These are phyloP conservation scores for Ochropleura leucogaster DNA, from an alignment of 2,888 invertebrate genomes.

Conservation along the genomic window DNA sequence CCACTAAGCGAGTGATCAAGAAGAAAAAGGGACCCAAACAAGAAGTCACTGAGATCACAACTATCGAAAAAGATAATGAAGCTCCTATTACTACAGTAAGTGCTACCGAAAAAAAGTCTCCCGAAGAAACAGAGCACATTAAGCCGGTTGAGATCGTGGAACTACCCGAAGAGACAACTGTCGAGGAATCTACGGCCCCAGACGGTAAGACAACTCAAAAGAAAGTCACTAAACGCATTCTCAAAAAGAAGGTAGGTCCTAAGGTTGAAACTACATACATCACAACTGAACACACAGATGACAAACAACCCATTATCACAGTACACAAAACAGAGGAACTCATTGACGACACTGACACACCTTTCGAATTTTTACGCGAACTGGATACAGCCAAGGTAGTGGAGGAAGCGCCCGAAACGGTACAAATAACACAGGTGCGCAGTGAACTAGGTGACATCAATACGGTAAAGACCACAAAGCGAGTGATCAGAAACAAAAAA, in stretches of 20 bases:
- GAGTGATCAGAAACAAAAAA: conserved; percentile 68
- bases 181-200: not conserved
- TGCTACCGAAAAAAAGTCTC: conserved; percentile 74
- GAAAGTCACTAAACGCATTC: not conserved
- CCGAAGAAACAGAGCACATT: no score
- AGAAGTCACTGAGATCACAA: conserved; percentile 59
- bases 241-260: not conserved
- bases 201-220: not conserved
- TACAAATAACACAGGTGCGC: not conserved
- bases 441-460: not conserved
- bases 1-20: conserved; percentile 45
- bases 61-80: conserved; percentile 56
- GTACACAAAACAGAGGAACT: conserved; percentile 12
- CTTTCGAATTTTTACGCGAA: not conserved
- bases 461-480: conserved; percentile 70
- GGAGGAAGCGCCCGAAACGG: not conserved
- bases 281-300: not conserved
- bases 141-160: no score
- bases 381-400: not conserved
- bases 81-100: conserved; percentile 59
- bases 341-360: conserved; percentile 21
- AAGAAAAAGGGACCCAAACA: conserved; percentile 48
- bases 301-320: not conserved
- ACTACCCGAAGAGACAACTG: not conserved
- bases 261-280: not conserved